Evolutionary conservation across 2,113 vertebrate species (phyloP), one percentile per base, ranked within the genome.

Genomic region (Antidorcas marsupialis): DNA sequence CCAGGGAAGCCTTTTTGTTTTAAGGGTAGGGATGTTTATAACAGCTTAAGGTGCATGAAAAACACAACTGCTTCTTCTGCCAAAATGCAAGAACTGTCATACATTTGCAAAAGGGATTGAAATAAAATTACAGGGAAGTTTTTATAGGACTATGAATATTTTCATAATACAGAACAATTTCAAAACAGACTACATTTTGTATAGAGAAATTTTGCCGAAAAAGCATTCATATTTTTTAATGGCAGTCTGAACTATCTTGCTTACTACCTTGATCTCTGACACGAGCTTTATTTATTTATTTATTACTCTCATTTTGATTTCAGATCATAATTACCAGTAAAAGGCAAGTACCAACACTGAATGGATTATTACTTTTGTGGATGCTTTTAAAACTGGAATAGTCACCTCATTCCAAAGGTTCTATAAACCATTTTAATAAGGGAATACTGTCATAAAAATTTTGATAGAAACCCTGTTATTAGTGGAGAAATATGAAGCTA

Each of bases 271-370:
- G 94, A 87, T 97, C 78, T 95, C 84, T 96, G 93, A 94, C 96
- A 90, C 14, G 79, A 88, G 78, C 89, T 97, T 98, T 97, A 92
- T 98, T 97, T 97, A 98, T 97, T 25, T 57, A 62, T 62, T 59
- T 59, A 59, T 59, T 95, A 84, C 53, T 98, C 84, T 97, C 96
- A 97, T 96, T 98, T 50, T 94, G 33, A 95, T 96, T 95, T 96
- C 89, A 96, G 84, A 97, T 95, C 7, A 98, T 92, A 97, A 96
- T 97, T 97, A 96, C 83, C 94, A 97, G 97, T 96, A 98, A 98
- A 98, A 98, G 60, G 27, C 82, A 97, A 98, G 90, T 39, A 98
- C 55, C 79, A 91, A 84, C 55, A 94, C 59, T 14, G 92, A 96
- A 86, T 53, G 95, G 36, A 87, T 97, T 93, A 96, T 91, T 95